Conservation (phyloP, 1,140 invertebrate species). For the Caenorhabditis tropicalis region DNA sequence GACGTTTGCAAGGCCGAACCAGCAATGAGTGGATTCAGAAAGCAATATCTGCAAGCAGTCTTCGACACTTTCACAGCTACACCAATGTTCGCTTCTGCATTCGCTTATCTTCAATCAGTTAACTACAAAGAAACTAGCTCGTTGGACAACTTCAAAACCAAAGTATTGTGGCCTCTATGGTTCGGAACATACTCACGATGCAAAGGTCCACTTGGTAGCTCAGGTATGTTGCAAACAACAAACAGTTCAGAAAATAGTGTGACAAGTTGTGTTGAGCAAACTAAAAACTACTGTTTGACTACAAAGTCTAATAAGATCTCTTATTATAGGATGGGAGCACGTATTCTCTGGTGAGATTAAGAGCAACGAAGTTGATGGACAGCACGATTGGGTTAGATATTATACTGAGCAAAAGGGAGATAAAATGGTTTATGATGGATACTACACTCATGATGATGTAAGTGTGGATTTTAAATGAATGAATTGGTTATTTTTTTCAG, state of each 20-base stretch:
- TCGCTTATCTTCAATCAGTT: slow-evolving; percentile 56
- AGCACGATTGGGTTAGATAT: slow-evolving; percentile 75
- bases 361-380: slow-evolving; percentile 73
- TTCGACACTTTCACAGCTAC: slow-evolving; percentile 52
- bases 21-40: slow-evolving; percentile 55
- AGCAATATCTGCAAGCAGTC: slow-evolving; percentile 44
- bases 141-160: slow-evolving; percentile 61
- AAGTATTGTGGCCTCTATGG: slow-evolving; percentile 55
- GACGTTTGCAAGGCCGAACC: slow-evolving; percentile 57
- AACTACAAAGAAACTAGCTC: slow-evolving; percentile 47
- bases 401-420: slow-evolving; percentile 74
- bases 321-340: slow-evolving; percentile 72
- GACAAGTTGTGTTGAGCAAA: slow-evolving; percentile 44
- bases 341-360: slow-evolving; percentile 75
- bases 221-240: slow-evolving; percentile 51
- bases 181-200: slow-evolving; percentile 67
- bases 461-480: not conserved
- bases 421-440: slow-evolving; percentile 74
- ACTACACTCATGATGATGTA: slow-evolving; percentile 66
- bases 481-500: not conserved
- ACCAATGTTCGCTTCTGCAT: slow-evolving; percentile 50
- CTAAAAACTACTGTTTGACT: slow-evolving; percentile 45
- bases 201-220: slow-evolving; percentile 59
- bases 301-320: not conserved
- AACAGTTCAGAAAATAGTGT: slow-evolving; percentile 27